Evolutionary conservation across 2,888 invertebrate genomes (phyloP).

Genomic region (Eilema caniola): DNA sequence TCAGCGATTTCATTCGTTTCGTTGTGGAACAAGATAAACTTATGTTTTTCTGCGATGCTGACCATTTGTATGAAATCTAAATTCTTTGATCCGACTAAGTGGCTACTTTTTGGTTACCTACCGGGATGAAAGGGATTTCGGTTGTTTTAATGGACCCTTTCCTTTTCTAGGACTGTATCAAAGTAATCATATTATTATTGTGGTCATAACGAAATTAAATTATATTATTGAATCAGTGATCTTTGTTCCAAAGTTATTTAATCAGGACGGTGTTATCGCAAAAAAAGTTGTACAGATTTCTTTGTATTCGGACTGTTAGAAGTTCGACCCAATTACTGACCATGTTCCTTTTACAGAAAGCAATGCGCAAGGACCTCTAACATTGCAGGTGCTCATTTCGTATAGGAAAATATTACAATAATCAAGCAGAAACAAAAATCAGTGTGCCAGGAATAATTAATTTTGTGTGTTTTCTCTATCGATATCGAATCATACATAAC

Average conservation of each 20-base stretch:
- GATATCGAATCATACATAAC: not conserved
- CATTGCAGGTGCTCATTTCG: no score
- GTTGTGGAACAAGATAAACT: slow-evolving; percentile 60
- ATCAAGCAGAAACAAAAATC: no score
- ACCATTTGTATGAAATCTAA: slow-evolving; percentile 56
- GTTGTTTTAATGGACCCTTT: slow-evolving; percentile 27
- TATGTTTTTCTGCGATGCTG: slow-evolving; percentile 66
- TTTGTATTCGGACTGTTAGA: no score
- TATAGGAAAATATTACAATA: no score
- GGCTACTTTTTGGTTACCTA: slow-evolving; percentile 28
- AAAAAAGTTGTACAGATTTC: no score
- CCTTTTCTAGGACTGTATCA: slow-evolving; percentile 20
- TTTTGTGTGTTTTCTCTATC: no score
- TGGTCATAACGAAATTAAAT: not conserved
- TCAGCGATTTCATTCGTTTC: slow-evolving; percentile 71
- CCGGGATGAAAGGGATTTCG: slow-evolving; percentile 7
- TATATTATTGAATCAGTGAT: not conserved
- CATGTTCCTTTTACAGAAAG: no score
- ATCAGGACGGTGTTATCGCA: no score
- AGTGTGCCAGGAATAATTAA: no score
- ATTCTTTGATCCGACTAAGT: slow-evolving; percentile 31
- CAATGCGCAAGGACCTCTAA: no score
- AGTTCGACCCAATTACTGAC: no score
- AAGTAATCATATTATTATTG: slow-evolving; percentile 18
- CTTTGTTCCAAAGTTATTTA: not conserved